Evolutionary conservation across 1,140 invertebrate genomes (phyloP), one percentile per base, ranked within the genome.

Genomic region (Asbolus verrucosus): DNA sequence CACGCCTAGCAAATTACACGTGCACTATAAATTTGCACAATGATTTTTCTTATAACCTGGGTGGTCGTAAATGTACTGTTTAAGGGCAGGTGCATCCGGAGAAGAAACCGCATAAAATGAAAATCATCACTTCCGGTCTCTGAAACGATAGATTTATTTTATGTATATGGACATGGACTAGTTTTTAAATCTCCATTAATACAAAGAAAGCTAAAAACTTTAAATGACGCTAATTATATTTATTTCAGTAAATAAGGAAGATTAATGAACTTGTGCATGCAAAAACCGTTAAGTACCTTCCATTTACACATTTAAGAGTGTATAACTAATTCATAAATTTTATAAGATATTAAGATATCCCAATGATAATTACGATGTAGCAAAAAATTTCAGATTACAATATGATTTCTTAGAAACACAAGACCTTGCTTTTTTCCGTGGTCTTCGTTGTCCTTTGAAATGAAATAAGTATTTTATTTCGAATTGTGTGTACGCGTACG

Each of bases 241-340:
- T 18, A 46, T 46, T 46, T 46, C 41, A 19, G 15, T 16, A 1
- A 3, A 8, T 13, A 41, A 41, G n/a, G n/a, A 41, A 41, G 13
- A 15, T 41, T 46, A 46, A 46, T 16, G 41, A 46, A 16, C 16
- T n/a, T n/a, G 39, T 6, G n/a, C 15, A 6, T 19, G 18, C 6
- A 46, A 46, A 46, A 46, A 46, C 41, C 24, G 8, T 27, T 8
- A 3, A 27, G 24, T 27, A 27, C 24, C 24, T 27, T 27, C 24
- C 8, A 27, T 27, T 27, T 27, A 27, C 24, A 27, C 24, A 27
- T 4, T 27, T 27, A 27, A 27, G 24, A 27, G 24, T 3, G 24
- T 27, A 27, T 24, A 54, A 54, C 27, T 21, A 54, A 54, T 54
- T 54, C 27, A 27, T 54, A 24, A 54, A 54, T 54, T 54, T 54